phyloP scores from a whole-genome alignment of 2,113 vertebrate genomes.

The Onychorhynchus coronatus region DNA sequence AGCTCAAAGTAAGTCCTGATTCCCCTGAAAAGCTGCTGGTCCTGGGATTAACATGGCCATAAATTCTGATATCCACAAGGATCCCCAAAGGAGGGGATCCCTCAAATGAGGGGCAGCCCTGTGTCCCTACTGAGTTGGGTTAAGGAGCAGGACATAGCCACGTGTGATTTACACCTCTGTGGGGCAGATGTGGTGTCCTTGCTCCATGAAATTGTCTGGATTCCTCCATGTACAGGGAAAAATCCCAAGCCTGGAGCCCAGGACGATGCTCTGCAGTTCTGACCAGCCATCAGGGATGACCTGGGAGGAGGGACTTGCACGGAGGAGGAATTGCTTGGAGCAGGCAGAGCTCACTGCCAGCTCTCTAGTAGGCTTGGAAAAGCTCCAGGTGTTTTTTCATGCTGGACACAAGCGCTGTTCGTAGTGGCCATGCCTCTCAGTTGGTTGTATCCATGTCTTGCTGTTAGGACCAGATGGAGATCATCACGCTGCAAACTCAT shows the following conservation, averaged over 20 bases:
- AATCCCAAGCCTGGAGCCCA: neutral
- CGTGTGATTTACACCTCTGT: neutral
- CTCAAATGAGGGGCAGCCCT: neutral
- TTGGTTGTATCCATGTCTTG: neutral
- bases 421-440: neutral
- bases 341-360: neutral
- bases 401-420: neutral
- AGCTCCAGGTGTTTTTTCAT: neutral
- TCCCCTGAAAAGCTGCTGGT: neutral
- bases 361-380: neutral
- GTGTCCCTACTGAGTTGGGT: accelerated
- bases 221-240: neutral
- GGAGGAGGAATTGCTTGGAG: neutral
- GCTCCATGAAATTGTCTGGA: accelerated
- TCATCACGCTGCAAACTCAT: neutral
- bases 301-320: neutral
- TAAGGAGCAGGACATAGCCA: accelerated
- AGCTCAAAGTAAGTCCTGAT: conserved; percentile 77
- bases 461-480: conserved; percentile 2
- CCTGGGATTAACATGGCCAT: neutral
- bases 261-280: neutral
- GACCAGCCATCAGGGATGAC: too few species aligned
- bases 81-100: too few species aligned
- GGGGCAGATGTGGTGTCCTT: neutral
- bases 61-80: neutral